phyloP scores from a whole-genome alignment of 1,140 invertebrate species.

The Steinernema khuongi region DNA sequence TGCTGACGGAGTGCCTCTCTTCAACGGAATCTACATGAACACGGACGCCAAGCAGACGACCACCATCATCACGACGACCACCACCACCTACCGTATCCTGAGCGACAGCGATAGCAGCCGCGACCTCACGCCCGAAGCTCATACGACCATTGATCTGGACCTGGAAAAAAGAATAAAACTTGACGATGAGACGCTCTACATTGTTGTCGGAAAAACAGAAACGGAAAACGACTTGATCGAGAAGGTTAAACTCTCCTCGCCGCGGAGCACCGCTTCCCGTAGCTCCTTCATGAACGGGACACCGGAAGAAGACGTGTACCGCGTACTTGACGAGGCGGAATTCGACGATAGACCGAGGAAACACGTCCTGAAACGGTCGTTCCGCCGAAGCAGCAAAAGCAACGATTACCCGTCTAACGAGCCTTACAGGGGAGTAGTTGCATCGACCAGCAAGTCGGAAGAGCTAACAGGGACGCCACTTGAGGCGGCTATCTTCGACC shows the following conservation, averaged over 20 bases:
- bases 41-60: conserved; percentile 34
- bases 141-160: not conserved
- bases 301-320: not conserved
- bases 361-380: not conserved
- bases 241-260: conserved; percentile 18
- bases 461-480: not conserved
- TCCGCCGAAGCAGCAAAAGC: not conserved
- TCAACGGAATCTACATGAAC: conserved; percentile 30
- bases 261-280: not conserved
- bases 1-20: conserved; percentile 30
- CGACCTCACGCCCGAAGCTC: not conserved
- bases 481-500: not conserved
- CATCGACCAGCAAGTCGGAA: not conserved
- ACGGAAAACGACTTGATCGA: conserved; percentile 29
- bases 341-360: not conserved
- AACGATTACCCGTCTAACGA: not conserved
- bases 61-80: conserved; percentile 36
- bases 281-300: not conserved
- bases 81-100: conserved; percentile 29
- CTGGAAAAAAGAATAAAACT: conserved; percentile 3
- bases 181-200: conserved; percentile 29
- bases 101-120: conserved; percentile 8
- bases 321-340: not conserved
- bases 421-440: not conserved
- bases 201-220: not conserved